Evolutionary conservation across 2,113 vertebrate species (phyloP).

Genomic region (Choloepus hoffmanni): DNA sequence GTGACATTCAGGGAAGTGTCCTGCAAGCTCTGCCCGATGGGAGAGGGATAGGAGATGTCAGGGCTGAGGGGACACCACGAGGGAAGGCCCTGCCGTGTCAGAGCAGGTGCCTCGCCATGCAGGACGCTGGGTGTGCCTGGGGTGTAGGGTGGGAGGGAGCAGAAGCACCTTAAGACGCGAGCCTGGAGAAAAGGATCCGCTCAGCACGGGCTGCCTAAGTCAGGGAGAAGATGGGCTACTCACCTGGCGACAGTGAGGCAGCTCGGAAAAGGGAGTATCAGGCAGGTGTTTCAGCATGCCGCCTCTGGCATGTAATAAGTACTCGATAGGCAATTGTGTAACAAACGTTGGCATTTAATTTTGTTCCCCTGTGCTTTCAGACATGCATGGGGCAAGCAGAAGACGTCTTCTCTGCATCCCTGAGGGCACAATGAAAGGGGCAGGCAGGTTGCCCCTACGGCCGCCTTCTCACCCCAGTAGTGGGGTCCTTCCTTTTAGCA

Average conservation of each 20-base stretch:
- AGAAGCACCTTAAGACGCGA: accelerated
- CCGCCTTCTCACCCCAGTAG: background rate
- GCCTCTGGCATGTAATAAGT: background rate
- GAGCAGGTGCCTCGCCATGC: background rate
- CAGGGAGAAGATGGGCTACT: no score
- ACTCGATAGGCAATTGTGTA: background rate
- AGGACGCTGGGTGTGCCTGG: background rate
- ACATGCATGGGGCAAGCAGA: accelerated
- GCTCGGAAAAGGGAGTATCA: background rate
- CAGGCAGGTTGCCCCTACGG: background rate
- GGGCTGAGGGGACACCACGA: background rate
- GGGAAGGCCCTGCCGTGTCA: background rate
- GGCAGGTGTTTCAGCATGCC: background rate
- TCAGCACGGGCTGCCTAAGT: background rate
- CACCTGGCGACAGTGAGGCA: background rate
- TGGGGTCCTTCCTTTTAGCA: accelerated
- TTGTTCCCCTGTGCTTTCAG: background rate
- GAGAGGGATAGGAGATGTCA: background rate
- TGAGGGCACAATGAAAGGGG: accelerated
- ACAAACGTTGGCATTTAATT: accelerated
- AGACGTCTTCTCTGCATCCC: accelerated
- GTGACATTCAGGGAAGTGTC: no score
- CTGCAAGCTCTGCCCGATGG: background rate
- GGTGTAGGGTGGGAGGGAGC: background rate
- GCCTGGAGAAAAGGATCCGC: accelerated